Conservation (phyloP, 2,888 invertebrate species). For the Hyposoter dolosus region DNA sequence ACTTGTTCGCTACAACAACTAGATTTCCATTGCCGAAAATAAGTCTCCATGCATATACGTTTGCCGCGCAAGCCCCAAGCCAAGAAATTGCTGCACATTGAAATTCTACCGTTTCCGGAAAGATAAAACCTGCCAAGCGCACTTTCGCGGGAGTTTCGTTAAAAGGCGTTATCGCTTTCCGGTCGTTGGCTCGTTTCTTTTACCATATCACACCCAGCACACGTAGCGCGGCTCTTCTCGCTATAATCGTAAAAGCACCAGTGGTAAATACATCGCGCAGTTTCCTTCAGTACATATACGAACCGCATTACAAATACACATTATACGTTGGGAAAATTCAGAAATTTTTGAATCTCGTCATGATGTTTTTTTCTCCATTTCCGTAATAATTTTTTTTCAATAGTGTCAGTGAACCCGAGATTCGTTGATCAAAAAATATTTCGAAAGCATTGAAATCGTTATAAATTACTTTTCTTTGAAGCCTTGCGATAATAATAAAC, state of each 20-base stretch:
- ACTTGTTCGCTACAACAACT: conserved; percentile 36
- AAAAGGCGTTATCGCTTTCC: conserved; percentile 77
- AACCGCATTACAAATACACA: conserved; percentile 25
- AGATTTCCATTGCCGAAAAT: conserved; percentile 33
- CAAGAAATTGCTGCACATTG: conserved; percentile 72
- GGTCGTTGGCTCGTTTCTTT: conserved; percentile 74
- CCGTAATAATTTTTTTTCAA: background rate
- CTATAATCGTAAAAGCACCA: conserved; percentile 26
- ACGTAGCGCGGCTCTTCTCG: conserved; percentile 39
- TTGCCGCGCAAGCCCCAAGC: conserved; percentile 15
- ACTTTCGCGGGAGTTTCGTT: conserved; percentile 74
- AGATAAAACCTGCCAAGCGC: conserved; percentile 75
- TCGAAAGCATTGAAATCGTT: no score
- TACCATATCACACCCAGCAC: conserved; percentile 50
- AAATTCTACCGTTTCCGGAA: conserved; percentile 70
- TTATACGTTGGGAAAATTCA: conserved; percentile 6
- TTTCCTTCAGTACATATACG: background rate
- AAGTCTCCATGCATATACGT: conserved; percentile 30
- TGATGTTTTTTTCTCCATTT: background rate
- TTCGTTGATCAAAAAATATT: no score
- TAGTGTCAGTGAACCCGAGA: background rate
- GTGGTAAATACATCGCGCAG: conserved; percentile 30
- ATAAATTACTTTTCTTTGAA: no score
- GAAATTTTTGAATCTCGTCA: background rate
- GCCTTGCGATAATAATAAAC: no score